Conservation (phyloP, 2,888 invertebrate species). For the Scaptomyza caliginosa region DNA sequence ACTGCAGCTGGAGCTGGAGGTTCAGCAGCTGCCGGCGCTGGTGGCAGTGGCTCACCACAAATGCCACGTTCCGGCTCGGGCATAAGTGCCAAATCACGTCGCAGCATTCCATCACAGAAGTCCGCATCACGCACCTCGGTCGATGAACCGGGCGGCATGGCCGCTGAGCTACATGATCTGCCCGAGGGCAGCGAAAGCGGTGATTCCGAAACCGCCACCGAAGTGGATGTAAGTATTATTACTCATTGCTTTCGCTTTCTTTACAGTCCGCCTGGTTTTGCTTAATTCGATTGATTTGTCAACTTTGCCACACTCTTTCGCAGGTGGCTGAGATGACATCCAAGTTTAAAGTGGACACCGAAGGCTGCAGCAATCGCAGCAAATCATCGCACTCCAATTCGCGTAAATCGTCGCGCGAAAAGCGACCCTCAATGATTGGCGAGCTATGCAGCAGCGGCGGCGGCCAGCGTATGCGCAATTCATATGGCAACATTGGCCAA, state of each 20-base stretch:
- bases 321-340: constrained; percentile 88
- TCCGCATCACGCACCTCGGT: constrained; percentile 86
- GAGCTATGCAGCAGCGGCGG: constrained; percentile 84
- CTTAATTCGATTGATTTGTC: too few species aligned
- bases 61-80: constrained; percentile 85
- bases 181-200: constrained; percentile 86
- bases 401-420: constrained; percentile 88
- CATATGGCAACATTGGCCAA: constrained; percentile 82
- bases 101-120: constrained; percentile 85
- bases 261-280: too few species aligned
- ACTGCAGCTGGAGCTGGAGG: background rate
- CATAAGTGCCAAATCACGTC: constrained; percentile 85
- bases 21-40: constrained; percentile 30
- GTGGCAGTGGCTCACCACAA: constrained; percentile 81
- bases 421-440: constrained; percentile 85
- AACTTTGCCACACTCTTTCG: background rate
- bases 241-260: too few species aligned
- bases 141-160: constrained; percentile 84
- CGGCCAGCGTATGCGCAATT: constrained; percentile 83
- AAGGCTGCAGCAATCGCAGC: constrained; percentile 86
- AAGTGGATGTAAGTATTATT: constrained; percentile 88
- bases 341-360: constrained; percentile 91
- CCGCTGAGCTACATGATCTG: constrained; percentile 85
- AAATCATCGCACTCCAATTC: constrained; percentile 88
- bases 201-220: constrained; percentile 88